These are phyloP conservation scores for Allophyes oxyacanthae DNA, from an alignment of 2,888 invertebrate genomes.

Conservation along the genomic window DNA sequence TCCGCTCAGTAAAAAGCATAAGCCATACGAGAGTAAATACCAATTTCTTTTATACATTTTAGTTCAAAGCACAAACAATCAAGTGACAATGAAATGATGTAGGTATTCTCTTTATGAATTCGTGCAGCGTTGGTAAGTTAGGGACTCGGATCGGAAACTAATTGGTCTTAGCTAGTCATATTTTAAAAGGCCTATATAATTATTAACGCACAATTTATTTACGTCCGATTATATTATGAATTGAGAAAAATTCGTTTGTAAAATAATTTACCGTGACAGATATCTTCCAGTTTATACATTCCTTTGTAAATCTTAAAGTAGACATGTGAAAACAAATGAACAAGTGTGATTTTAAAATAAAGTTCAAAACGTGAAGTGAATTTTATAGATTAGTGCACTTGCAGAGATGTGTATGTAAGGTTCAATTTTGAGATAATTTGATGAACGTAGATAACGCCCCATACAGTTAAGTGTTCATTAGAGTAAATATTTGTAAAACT, in stretches of 20 bases:
- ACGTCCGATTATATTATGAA: slow-evolving; percentile 58
- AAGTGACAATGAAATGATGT: slow-evolving; percentile 31
- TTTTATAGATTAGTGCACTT: slow-evolving; percentile 74
- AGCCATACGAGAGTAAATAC: slow-evolving; percentile 1
- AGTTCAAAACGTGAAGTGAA: slow-evolving; percentile 81
- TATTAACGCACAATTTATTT: slow-evolving; percentile 80
- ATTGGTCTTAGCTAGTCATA: slow-evolving; percentile 85
- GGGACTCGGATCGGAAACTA: slow-evolving; percentile 46
- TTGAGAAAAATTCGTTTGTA: slow-evolving; percentile 47
- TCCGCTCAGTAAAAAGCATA: slow-evolving; percentile 3
- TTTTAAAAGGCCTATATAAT: slow-evolving; percentile 80
- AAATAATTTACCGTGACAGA: slow-evolving; percentile 61
- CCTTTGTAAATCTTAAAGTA: slow-evolving; percentile 76
- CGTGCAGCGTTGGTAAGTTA: slow-evolving; percentile 43
- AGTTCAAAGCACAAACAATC: slow-evolving; percentile 15
- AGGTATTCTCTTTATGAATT: slow-evolving; percentile 44
- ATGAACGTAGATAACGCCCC: slow-evolving; percentile 75
- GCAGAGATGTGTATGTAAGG: slow-evolving; percentile 77
- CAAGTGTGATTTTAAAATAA: slow-evolving; percentile 82
- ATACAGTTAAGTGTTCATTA: slow-evolving; percentile 88
- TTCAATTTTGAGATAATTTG: slow-evolving; percentile 82
- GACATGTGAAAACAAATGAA: slow-evolving; percentile 66
- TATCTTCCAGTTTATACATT: slow-evolving; percentile 84
- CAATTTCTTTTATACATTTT: slow-evolving; percentile 8
- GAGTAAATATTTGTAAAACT: slow-evolving; percentile 82